Percentiles rank a stretch among this genome's conserved stretches.
Conservation (phyloP, 2,797 vertebrate species). For the Poeciliopsis infans region DNA sequence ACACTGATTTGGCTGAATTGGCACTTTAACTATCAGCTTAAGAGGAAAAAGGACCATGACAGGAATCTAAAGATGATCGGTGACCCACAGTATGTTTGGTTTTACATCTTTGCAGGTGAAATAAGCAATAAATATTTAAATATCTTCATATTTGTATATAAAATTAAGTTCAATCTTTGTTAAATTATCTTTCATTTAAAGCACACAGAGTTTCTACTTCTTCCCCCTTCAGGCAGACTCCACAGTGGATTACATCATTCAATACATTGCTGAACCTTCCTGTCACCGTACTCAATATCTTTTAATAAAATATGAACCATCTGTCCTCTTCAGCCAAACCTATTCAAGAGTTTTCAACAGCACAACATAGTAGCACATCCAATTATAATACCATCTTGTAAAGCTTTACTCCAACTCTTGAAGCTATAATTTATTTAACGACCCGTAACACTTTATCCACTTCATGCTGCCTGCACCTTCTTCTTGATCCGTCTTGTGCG, state of each 20-base stretch:
- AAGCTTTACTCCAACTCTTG: neutral
- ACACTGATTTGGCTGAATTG: constrained; percentile 42
- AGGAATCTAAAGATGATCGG: neutral
- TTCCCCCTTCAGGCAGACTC: neutral
- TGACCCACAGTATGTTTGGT: neutral
- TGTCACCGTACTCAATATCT: neutral
- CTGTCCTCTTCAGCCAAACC: neutral
- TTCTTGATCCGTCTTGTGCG: neutral
- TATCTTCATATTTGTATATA: neutral
- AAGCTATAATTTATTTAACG: neutral
- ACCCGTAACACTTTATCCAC: neutral
- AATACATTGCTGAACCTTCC: neutral
- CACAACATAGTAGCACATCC: neutral
- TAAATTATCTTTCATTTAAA: neutral
- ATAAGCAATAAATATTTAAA: neutral
- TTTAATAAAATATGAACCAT: neutral
- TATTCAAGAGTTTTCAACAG: neutral
- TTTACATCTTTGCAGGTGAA: neutral
- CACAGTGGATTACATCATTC: neutral
- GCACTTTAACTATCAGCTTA: constrained; percentile 40
- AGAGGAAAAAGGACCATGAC: constrained; percentile 26
- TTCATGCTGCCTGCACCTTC: neutral
- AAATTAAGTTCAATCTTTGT: neutral
- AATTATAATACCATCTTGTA: neutral
- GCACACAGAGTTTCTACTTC: neutral